phyloP scores from a whole-genome alignment of 1,140 invertebrate species.

The Trachymyrmex cornetzi region DNA sequence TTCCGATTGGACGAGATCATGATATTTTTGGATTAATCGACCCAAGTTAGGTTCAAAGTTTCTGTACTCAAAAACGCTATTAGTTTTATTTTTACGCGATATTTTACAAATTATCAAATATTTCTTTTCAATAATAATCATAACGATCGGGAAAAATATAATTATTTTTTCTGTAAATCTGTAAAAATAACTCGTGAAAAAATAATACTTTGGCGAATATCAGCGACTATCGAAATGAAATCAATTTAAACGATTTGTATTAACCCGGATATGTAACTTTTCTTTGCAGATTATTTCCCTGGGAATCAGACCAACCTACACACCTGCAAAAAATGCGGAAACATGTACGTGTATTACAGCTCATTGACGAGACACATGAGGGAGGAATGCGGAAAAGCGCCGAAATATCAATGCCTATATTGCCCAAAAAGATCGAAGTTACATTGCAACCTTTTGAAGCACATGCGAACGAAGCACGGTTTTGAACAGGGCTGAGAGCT shows the following conservation, averaged over 20 bases:
- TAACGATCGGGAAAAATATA: background rate
- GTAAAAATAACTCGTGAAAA: background rate
- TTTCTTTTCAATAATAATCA: background rate
- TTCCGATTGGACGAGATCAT: too few relatives aligned
- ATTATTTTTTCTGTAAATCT: background rate
- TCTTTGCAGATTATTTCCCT: constrained; percentile 70
- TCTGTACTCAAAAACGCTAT: too few relatives aligned
- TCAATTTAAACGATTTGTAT: background rate
- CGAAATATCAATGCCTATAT: constrained; percentile 86
- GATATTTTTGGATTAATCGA: too few relatives aligned
- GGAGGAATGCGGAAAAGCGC: constrained; percentile 86
- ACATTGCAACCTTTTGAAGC: constrained; percentile 83
- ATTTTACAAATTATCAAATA: background rate
- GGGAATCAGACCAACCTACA: constrained; percentile 29
- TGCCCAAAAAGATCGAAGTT: constrained; percentile 83
- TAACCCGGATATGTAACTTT: constrained; percentile 62
- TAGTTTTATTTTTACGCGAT: background rate
- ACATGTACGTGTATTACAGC: constrained; percentile 84
- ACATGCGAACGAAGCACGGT: constrained; percentile 80
- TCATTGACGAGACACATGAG: constrained; percentile 85
- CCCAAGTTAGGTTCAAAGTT: too few relatives aligned
- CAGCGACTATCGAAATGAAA: background rate
- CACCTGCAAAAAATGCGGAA: constrained; percentile 84
- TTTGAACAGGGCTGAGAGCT: constrained; percentile 23
- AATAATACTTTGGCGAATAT: constrained; percentile 6